Conservation (phyloP, 1,140 invertebrate species). For the Hypothenemus hampei region DNA sequence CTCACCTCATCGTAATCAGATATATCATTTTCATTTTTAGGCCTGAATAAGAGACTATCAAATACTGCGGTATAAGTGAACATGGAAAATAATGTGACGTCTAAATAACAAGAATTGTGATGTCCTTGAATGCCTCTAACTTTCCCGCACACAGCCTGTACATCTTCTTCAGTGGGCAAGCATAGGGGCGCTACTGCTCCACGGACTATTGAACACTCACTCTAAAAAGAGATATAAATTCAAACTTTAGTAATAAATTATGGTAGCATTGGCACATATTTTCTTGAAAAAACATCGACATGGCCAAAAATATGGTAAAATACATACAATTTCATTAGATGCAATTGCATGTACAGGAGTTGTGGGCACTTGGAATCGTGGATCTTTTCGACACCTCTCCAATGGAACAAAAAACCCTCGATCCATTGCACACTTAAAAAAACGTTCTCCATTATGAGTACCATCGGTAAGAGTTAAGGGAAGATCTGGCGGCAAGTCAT, state of each 20-base stretch:
- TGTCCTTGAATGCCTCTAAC: slow-evolving; percentile 92
- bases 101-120: slow-evolving; percentile 96
- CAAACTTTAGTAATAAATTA: too few relatives aligned
- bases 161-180: slow-evolving; percentile 54
- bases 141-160: slow-evolving; percentile 67
- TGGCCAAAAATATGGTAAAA: neutral
- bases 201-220: slow-evolving; percentile 68
- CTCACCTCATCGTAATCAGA: slow-evolving; percentile 74
- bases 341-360: slow-evolving; percentile 48
- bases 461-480: slow-evolving; percentile 67
- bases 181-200: slow-evolving; percentile 76
- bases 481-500: slow-evolving; percentile 63
- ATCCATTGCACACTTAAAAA: slow-evolving; percentile 66
- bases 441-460: slow-evolving; percentile 61
- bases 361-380: slow-evolving; percentile 58
- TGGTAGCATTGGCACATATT: too few relatives aligned
- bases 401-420: slow-evolving; percentile 74
- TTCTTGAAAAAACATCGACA: neutral
- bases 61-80: slow-evolving; percentile 94
- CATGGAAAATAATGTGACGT: slow-evolving; percentile 95
- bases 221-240: slow-evolving; percentile 27
- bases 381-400: slow-evolving; percentile 70
- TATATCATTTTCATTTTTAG: slow-evolving; percentile 68
- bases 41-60: slow-evolving; percentile 80
- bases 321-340: slow-evolving; percentile 18